phyloP scores from a whole-genome alignment of 2,888 invertebrate species.

The Holacanthella duospinosa region DNA sequence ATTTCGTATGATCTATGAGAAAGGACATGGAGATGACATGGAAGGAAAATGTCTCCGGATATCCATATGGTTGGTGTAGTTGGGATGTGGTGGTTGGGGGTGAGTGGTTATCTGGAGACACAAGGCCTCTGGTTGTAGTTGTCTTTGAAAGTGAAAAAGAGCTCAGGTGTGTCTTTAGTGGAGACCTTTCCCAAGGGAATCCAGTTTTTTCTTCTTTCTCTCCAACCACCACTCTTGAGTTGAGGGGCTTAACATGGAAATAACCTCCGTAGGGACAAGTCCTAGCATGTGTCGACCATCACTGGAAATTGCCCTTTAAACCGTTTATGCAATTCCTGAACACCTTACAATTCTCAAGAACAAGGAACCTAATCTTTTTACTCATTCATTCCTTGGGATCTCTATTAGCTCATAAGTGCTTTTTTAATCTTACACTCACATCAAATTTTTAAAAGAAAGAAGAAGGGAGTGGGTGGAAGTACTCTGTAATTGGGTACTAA shows the following conservation, averaged over 20 bases:
- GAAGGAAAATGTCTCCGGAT: background rate
- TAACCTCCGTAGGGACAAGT: background rate
- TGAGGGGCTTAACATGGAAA: background rate
- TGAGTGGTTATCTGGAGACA: background rate
- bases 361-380: background rate
- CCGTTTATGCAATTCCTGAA: conserved; percentile 11
- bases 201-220: background rate
- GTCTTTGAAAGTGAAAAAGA: conserved; percentile 1
- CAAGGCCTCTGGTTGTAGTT: background rate
- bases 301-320: conserved; percentile 12
- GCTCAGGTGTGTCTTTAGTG: conserved; percentile 28
- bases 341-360: too few species aligned
- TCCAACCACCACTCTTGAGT: background rate
- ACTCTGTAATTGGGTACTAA: too few species aligned
- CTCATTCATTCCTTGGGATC: background rate
- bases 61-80: background rate
- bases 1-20: conserved; percentile 4
- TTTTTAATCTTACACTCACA: too few species aligned
- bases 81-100: background rate
- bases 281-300: conserved; percentile 2
- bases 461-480: too few species aligned
- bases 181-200: conserved; percentile 19
- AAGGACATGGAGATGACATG: conserved; percentile 8
- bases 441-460: background rate
- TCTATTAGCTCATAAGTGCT: background rate